These are phyloP conservation scores for Diabrotica balteata DNA, from an alignment of 2,888 invertebrate species.

Conservation along the genomic window DNA sequence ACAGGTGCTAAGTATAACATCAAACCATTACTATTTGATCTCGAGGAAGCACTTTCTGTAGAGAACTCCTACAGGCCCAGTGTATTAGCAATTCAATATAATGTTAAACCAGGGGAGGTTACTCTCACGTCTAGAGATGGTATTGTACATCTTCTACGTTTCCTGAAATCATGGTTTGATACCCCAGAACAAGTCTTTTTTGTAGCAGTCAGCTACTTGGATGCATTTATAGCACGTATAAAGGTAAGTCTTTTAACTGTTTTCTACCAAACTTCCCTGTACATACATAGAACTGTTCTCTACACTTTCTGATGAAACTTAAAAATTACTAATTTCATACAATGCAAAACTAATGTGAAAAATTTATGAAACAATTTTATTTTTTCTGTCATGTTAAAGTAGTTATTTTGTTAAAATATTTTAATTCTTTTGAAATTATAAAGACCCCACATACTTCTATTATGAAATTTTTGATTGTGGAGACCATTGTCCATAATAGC, in stretches of 20 bases:
- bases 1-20: constrained; percentile 56
- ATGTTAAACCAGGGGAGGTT: constrained; percentile 67
- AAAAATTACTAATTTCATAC: too few species aligned
- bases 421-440: too few species aligned
- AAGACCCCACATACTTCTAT: too few species aligned
- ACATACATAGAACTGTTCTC: background rate
- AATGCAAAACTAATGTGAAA: too few species aligned
- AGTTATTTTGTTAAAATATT: too few species aligned
- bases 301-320: background rate
- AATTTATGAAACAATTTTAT: too few species aligned
- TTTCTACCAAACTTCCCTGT: background rate
- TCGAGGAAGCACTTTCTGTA: constrained; percentile 52
- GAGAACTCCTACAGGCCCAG: constrained; percentile 51
- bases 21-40: constrained; percentile 51
- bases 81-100: constrained; percentile 46
- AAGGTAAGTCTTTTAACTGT: constrained; percentile 63
- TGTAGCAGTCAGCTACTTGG: constrained; percentile 79
- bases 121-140: constrained; percentile 79
- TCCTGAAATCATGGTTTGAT: constrained; percentile 86
- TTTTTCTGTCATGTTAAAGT: too few species aligned
- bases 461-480: too few species aligned
- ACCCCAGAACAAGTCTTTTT: constrained; percentile 80
- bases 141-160: constrained; percentile 81
- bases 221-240: constrained; percentile 78
- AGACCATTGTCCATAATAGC: too few species aligned